Percentiles rank a stretch among this genome's conserved stretches.
These are phyloP conservation scores for Oriolus oriolus DNA, from an alignment of 2,113 vertebrate genomes.

Conservation along the genomic window DNA sequence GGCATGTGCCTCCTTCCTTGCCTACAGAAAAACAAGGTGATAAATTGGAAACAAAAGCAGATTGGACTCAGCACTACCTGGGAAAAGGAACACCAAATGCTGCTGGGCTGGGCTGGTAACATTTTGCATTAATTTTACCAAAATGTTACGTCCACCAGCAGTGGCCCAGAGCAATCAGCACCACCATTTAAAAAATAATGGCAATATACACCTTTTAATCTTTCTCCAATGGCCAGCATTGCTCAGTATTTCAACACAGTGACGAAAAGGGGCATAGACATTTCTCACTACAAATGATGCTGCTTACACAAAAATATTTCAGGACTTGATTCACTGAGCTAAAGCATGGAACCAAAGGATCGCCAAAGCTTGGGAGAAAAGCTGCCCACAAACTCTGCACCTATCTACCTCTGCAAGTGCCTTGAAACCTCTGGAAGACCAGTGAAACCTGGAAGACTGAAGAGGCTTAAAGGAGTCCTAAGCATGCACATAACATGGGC, in stretches of 20 bases:
- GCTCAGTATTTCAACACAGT: neutral
- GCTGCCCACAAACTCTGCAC: neutral
- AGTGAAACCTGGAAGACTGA: neutral
- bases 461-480: neutral
- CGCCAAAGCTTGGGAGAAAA: neutral
- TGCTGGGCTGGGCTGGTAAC: neutral
- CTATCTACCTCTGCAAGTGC: neutral
- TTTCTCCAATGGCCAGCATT: neutral
- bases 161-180: neutral
- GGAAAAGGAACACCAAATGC: neutral
- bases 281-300: neutral
- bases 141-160: neutral
- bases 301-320: neutral
- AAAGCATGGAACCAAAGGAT: neutral
- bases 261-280: neutral
- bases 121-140: neutral
- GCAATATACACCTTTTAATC: neutral
- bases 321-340: neutral
- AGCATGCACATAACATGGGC: rapidly evolving
- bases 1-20: neutral
- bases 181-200: neutral
- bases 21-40: neutral
- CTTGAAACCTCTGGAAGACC: neutral
- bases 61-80: neutral
- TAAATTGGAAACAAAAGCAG: neutral